Percentiles rank a stretch among this genome's conserved stretches.
Conservation (phyloP, 2,113 vertebrate species). For the Silurus asotus region DNA sequence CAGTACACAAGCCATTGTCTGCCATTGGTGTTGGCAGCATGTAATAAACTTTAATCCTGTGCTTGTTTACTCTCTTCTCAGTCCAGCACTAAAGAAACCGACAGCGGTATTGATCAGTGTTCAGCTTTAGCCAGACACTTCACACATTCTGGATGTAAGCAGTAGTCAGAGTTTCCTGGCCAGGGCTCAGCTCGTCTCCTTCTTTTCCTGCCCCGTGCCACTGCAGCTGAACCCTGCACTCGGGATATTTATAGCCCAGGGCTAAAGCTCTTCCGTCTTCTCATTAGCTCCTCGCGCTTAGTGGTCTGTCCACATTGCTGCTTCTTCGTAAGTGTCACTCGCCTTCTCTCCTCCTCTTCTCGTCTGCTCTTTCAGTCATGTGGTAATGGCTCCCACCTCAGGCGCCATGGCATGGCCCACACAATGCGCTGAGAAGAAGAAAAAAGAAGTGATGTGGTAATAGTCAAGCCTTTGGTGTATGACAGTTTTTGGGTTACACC, state of each 20-base stretch:
- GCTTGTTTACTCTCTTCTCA: neutral
- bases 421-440: conserved; percentile 54
- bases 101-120: conserved; percentile 22
- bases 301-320: conserved; percentile 42
- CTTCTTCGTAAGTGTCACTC: conserved; percentile 28
- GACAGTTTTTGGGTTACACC: neutral
- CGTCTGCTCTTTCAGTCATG: conserved; percentile 26
- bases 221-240: conserved; percentile 51
- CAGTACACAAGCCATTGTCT: neutral
- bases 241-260: conserved; percentile 51
- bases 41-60: neutral
- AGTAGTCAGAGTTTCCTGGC: conserved; percentile 50
- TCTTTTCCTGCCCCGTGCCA: conserved; percentile 49
- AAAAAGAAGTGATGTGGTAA: conserved; percentile 17
- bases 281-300: conserved; percentile 34
- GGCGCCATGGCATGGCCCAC: conserved; percentile 44
- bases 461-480: conserved; percentile 10
- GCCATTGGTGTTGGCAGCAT: neutral
- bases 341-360: conserved; percentile 19
- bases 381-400: conserved; percentile 58
- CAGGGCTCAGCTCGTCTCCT: conserved; percentile 44
- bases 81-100: neutral
- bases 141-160: conserved; percentile 49
- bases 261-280: conserved; percentile 33
- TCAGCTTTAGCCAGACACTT: conserved; percentile 24